Conservation (phyloP, 1,140 invertebrate genomes). For the Sminthurides bifidus region DNA sequence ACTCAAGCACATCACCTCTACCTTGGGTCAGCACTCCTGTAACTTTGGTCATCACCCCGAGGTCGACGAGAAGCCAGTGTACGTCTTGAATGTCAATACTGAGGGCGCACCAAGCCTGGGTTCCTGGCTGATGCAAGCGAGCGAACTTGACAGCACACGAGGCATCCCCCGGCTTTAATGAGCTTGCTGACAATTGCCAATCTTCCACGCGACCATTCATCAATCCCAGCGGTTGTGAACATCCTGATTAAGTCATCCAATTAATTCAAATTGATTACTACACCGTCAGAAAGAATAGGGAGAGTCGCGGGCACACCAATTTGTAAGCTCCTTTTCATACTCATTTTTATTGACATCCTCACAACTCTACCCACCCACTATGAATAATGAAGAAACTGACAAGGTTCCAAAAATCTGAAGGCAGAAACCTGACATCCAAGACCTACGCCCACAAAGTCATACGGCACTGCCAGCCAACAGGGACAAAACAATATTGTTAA, state of each 20-base stretch:
- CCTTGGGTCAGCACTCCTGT: slow-evolving; percentile 29
- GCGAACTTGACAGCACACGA: slow-evolving; percentile 45
- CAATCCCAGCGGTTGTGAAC: slow-evolving; percentile 42
- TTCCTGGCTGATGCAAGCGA: slow-evolving; percentile 42
- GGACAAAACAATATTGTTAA: too few species aligned
- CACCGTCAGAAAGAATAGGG: neutral
- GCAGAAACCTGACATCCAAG: too few species aligned
- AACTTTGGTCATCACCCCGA: slow-evolving; percentile 39
- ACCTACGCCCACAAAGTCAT: too few species aligned
- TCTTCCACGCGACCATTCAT: slow-evolving; percentile 45
- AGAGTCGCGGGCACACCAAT: neutral
- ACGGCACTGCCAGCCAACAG: too few species aligned
- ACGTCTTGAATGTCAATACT: slow-evolving; percentile 33
- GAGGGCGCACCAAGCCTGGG: slow-evolving; percentile 24
- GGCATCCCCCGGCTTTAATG: slow-evolving; percentile 40
- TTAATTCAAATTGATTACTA: neutral
- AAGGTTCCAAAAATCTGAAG: too few species aligned
- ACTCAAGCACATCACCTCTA: slow-evolving; percentile 29
- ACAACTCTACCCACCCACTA: neutral
- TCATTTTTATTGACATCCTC: neutral
- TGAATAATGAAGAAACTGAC: too few species aligned
- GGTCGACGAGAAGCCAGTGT: slow-evolving; percentile 45
- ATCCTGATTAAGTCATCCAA: slow-evolving; percentile 29
- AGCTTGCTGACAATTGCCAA: slow-evolving; percentile 48
- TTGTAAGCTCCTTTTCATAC: neutral